Conservation (phyloP, 2,797 vertebrate species). For the Chiropotes sagulatus region DNA sequence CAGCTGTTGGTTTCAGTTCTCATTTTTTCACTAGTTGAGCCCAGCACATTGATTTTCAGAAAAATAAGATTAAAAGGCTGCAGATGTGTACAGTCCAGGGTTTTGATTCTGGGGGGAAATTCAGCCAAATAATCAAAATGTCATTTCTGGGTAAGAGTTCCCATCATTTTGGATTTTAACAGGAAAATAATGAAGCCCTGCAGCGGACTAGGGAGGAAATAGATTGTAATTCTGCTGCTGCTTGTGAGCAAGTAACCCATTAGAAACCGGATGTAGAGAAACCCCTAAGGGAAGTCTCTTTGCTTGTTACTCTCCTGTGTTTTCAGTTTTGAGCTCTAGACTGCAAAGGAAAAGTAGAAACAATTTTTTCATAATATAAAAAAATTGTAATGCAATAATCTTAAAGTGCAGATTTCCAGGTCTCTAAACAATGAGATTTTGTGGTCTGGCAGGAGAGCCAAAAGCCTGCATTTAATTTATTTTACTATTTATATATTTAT, state of each 20-base stretch:
- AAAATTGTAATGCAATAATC: not conserved
- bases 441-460: not conserved
- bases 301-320: not conserved
- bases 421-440: not conserved
- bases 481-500: too few relatives aligned
- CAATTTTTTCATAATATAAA: not conserved
- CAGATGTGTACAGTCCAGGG: not conserved
- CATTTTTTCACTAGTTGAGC: conserved; percentile 36
- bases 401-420: not conserved
- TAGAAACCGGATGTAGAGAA: not conserved
- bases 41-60: conserved; percentile 27
- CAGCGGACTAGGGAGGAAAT: not conserved
- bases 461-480: not conserved
- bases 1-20: conserved; percentile 60
- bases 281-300: not conserved
- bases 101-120: not conserved
- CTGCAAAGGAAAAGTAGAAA: not conserved
- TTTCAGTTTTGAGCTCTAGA: not conserved
- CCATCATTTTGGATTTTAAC: not conserved
- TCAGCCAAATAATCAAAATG: not conserved
- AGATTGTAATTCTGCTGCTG: not conserved
- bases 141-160: not conserved
- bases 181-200: conserved; percentile 25
- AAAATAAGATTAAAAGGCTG: not conserved
- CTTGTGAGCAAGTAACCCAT: not conserved